A percentile compares a stretch with the other conserved stretches of the same genome.
phyloP scores from a whole-genome alignment of 1,140 invertebrate species.

The Brachionus angularis region DNA sequence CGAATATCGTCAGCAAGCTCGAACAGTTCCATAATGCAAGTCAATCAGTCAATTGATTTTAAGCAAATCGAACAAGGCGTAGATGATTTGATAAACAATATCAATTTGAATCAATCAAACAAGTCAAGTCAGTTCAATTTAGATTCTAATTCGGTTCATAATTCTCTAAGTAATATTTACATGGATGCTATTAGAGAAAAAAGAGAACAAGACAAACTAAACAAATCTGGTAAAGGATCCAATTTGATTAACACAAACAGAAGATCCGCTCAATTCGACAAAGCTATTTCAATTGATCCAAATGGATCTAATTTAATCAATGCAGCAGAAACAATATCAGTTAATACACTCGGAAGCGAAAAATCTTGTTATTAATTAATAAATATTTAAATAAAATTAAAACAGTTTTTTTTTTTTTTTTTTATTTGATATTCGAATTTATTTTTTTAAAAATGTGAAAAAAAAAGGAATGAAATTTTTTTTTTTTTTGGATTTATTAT shows the following conservation, averaged over 20 bases:
- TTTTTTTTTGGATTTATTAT: no score
- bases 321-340: not conserved
- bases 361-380: slow-evolving; percentile 24
- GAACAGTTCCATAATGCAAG: not conserved
- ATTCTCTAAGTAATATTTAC: slow-evolving; percentile 1
- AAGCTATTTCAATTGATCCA: no score
- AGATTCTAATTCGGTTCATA: not conserved
- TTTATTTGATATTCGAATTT: no score
- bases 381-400: no score
- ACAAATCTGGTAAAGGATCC: not conserved
- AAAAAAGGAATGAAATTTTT: no score
- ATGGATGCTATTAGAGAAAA: not conserved
- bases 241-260: not conserved
- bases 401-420: no score
- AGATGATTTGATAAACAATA: not conserved
- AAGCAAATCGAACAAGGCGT: not conserved
- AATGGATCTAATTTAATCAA: slow-evolving; percentile 1
- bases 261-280: no score
- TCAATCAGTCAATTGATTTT: not conserved
- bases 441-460: no score
- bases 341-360: not conserved
- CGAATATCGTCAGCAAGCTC: not conserved
- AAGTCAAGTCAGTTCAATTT: not conserved
- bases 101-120: not conserved
- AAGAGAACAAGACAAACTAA: not conserved